These are phyloP conservation scores for Macroramphosus scolopax DNA, from an alignment of 2,797 vertebrate species.

Conservation along the genomic window DNA sequence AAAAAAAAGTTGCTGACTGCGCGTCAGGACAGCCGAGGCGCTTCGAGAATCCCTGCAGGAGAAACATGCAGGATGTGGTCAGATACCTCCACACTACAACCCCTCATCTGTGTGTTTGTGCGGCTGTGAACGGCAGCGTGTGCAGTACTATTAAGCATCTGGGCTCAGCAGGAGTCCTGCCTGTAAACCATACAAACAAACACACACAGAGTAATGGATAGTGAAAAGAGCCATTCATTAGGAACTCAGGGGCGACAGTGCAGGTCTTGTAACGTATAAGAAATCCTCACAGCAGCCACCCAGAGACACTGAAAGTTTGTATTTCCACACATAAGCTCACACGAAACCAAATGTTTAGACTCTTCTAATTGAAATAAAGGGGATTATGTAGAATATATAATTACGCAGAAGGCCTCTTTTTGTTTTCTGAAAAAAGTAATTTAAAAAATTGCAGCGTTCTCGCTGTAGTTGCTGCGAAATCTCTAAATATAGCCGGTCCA, in stretches of 20 bases:
- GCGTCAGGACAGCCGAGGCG: constrained; percentile 40
- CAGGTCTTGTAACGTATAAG: constrained; percentile 12
- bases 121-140: constrained; percentile 50
- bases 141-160: constrained; percentile 64
- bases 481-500: constrained; percentile 47
- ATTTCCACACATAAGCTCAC: constrained; percentile 1
- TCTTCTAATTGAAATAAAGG: too few relatives aligned
- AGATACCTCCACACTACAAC: constrained; percentile 54
- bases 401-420: not conserved
- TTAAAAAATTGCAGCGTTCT: constrained; percentile 7
- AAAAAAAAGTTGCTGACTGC: constrained; percentile 55
- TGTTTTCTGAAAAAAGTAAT: not conserved
- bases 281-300: constrained; percentile 12
- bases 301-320: constrained; percentile 2
- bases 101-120: constrained; percentile 54
- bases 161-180: constrained; percentile 60
- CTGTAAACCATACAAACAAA: constrained; percentile 64
- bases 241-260: constrained; percentile 29
- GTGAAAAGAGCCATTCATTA: constrained; percentile 64
- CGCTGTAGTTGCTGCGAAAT: constrained; percentile 8
- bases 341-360: too few relatives aligned
- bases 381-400: too few relatives aligned
- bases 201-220: constrained; percentile 32
- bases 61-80: constrained; percentile 70
- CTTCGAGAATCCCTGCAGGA: constrained; percentile 47